Evolutionary conservation across 2,113 vertebrate genomes (phyloP).

Genomic region (Hiodon tergisus): DNA sequence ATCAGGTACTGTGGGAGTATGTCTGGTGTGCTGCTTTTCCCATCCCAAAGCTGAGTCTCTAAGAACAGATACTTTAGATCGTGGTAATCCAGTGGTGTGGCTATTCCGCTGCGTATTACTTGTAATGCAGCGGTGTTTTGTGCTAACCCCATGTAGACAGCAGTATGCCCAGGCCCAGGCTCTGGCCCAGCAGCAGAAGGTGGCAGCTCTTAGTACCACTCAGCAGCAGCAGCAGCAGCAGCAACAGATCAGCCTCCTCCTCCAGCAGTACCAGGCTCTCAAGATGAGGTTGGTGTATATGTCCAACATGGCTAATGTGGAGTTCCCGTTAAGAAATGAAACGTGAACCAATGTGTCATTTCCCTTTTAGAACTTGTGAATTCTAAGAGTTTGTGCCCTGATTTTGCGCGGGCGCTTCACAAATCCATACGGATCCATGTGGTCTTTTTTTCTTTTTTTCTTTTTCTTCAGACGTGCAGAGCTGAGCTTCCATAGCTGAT

Average conservation of each 20-base stretch:
- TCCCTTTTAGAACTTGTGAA: background rate
- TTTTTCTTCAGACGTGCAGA: too few relatives aligned
- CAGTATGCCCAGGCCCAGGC: slow-evolving; percentile 88
- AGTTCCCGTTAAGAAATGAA: too few relatives aligned
- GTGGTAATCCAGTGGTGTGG: background rate
- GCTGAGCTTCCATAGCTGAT: too few relatives aligned
- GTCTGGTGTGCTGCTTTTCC: background rate
- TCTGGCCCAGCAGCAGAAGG: slow-evolving; percentile 88
- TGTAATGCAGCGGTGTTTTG: background rate
- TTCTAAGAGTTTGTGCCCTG: too few relatives aligned
- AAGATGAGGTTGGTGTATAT: slow-evolving; percentile 76
- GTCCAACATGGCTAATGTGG: background rate
- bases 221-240: slow-evolving; percentile 83
- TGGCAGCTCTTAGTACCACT: slow-evolving; percentile 76
- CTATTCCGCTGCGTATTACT: too few relatives aligned
- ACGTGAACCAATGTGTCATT: too few relatives aligned
- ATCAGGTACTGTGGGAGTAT: slow-evolving; percentile 69
- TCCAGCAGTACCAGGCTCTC: slow-evolving; percentile 89
- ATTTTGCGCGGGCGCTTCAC: too few relatives aligned
- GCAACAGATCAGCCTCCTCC: slow-evolving; percentile 83
- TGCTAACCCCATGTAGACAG: slow-evolving; percentile 62
- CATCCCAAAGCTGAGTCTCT: background rate
- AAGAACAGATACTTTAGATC: too few relatives aligned
- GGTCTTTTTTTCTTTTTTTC: too few relatives aligned
- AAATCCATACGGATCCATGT: too few relatives aligned